These are phyloP conservation scores for Archivesica marissinica DNA, from an alignment of 1,140 invertebrate species.

Conservation along the genomic window DNA sequence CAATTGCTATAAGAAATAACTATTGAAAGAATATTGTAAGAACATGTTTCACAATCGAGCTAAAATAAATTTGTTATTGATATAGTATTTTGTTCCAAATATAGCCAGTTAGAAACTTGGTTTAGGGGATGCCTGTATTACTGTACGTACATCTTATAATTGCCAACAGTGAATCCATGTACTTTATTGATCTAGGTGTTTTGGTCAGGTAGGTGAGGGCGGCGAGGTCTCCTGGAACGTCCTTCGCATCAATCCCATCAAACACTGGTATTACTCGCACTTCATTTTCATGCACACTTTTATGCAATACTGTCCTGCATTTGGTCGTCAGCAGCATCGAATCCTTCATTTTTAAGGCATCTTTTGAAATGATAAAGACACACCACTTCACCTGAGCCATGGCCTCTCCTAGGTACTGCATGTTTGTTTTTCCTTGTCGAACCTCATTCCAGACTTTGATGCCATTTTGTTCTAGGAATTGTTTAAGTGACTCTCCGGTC, in stretches of 20 bases:
- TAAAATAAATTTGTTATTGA: no score
- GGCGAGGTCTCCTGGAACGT: conserved; percentile 6
- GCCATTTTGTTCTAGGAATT: neutral
- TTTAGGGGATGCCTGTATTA: no score
- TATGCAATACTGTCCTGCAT: neutral
- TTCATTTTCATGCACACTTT: conserved; percentile 16
- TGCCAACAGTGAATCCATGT: conserved; percentile 6
- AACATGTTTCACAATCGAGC: no score
- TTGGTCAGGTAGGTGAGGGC: conserved; percentile 15
- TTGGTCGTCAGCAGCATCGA: neutral
- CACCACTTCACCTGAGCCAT: neutral
- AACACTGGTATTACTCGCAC: conserved; percentile 10
- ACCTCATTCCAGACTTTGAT: neutral
- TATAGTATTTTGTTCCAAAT: no score
- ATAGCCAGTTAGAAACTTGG: no score
- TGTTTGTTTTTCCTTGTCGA: neutral
- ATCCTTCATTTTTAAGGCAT: neutral
- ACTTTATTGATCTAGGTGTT: no score
- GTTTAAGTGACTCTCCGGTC: neutral
- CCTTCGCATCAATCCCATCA: neutral
- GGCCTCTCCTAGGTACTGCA: neutral
- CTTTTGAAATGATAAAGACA: conserved; percentile 4
- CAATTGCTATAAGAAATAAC: no score
- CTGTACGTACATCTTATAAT: conserved; percentile 31
- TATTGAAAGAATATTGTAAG: no score